These are phyloP conservation scores for Ischnus inquisitorius DNA, from an alignment of 2,888 invertebrate species.

Conservation along the genomic window DNA sequence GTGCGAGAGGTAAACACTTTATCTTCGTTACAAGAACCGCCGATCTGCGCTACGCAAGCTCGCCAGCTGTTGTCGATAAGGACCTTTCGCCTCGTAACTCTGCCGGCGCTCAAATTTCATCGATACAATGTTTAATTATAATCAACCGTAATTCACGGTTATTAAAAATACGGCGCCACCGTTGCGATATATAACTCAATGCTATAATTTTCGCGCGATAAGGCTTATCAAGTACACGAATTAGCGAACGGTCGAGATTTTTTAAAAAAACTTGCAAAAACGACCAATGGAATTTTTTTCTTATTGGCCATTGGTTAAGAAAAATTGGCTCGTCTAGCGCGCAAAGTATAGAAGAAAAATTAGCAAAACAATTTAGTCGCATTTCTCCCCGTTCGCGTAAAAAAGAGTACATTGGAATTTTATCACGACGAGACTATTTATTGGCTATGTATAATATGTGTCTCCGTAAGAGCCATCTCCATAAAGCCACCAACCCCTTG, in stretches of 20 bases:
- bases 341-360: too few relatives aligned
- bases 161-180: neutral
- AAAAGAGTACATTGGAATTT: neutral
- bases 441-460: neutral
- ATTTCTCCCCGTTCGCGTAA: too few relatives aligned
- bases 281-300: too few relatives aligned
- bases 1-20: slow-evolving; percentile 59
- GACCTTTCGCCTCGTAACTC: slow-evolving; percentile 15
- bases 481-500: neutral
- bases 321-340: too few relatives aligned
- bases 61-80: slow-evolving; percentile 40
- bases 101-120: neutral
- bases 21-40: slow-evolving; percentile 32
- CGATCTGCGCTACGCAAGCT: slow-evolving; percentile 28
- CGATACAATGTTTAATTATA: slow-evolving; percentile 13
- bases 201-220: neutral
- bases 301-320: too few relatives aligned
- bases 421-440: neutral
- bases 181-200: neutral
- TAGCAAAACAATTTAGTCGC: too few relatives aligned
- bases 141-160: slow-evolving; percentile 13
- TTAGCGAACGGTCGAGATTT: neutral
- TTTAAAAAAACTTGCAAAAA: too few relatives aligned
- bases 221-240: neutral
- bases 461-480: neutral